A percentile compares a stretch with the other conserved stretches of the same genome.
Evolutionary conservation across 2,113 vertebrate species (phyloP).

Genomic region (Dermatemys mawii): DNA sequence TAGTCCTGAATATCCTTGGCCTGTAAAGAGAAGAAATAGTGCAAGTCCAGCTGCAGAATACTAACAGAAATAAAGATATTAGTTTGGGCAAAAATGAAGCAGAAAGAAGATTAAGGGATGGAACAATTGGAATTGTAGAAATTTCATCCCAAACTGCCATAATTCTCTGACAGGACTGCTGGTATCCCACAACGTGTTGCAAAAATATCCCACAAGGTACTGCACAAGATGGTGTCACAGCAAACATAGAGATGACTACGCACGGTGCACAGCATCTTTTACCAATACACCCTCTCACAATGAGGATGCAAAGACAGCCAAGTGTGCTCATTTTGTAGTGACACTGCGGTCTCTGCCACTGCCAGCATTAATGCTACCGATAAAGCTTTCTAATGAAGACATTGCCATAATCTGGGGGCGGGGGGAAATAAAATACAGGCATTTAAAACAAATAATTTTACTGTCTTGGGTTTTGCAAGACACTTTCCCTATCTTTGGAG

Average conservation of each 20-base stretch:
- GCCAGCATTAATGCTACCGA: neutral
- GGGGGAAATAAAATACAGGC: neutral
- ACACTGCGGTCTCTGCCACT: neutral
- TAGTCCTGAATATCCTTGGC: too few relatives aligned
- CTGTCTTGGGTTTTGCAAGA: neutral
- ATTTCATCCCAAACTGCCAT: too few relatives aligned
- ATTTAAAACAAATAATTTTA: neutral
- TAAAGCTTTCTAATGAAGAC: neutral
- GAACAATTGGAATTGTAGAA: too few relatives aligned
- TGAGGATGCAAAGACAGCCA: neutral
- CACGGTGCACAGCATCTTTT: neutral
- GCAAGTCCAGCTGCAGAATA: too few relatives aligned
- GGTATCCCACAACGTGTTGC: too few relatives aligned
- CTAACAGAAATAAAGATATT: too few relatives aligned
- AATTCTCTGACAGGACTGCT: too few relatives aligned
- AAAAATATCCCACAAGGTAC: too few relatives aligned
- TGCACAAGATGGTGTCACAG: too few relatives aligned
- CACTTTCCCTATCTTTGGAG: neutral
- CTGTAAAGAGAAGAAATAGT: too few relatives aligned
- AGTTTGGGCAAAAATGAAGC: too few relatives aligned
- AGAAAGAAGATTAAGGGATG: too few relatives aligned
- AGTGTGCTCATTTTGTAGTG: neutral
- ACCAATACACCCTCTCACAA: neutral
- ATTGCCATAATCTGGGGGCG: neutral
- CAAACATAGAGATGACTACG: neutral